phyloP scores from a whole-genome alignment of 2,888 invertebrate species.

The Phalangium opilio region DNA sequence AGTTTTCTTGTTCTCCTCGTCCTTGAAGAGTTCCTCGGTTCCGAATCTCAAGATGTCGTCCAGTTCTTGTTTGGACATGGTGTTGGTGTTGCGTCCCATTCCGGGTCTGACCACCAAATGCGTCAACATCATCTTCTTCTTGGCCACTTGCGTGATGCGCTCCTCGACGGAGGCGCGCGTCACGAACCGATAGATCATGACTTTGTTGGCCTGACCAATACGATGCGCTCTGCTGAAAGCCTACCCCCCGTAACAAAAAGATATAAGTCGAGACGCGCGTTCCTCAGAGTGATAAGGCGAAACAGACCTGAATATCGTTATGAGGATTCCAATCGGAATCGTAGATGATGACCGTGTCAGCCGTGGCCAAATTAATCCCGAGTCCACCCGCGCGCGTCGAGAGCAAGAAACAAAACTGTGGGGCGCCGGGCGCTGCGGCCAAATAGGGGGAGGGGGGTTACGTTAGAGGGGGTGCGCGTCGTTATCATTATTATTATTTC shows the following conservation, averaged over 20 bases:
- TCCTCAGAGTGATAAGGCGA: too few relatives aligned
- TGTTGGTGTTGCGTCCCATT: conserved; percentile 82
- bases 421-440: conserved; percentile 80
- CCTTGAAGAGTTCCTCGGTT: conserved; percentile 97
- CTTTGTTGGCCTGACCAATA: conserved; percentile 96
- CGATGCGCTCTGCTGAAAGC: conserved; percentile 98
- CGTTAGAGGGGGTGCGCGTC: too few relatives aligned
- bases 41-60: conserved; percentile 98
- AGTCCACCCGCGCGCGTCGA: conserved; percentile 95
- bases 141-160: conserved; percentile 91
- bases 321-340: conserved; percentile 99
- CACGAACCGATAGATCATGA: conserved; percentile 99
- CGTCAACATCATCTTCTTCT: conserved; percentile 99
- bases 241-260: too few relatives aligned
- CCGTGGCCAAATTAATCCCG: conserved; percentile 96
- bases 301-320: conserved; percentile 94
- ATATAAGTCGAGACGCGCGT: too few relatives aligned
- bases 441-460: too few relatives aligned
- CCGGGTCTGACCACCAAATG: conserved; percentile 92
- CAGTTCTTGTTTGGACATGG: conserved; percentile 93
- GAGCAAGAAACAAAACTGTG: conserved; percentile 79
- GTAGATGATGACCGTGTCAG: conserved; percentile 97
- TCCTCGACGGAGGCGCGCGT: conserved; percentile 98
- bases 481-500: too few relatives aligned
- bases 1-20: conserved; percentile 48